Evolutionary conservation across 1,140 invertebrate species (phyloP), one percentile per base, ranked within the genome.

Genomic region (Heliconius melpomene): DNA sequence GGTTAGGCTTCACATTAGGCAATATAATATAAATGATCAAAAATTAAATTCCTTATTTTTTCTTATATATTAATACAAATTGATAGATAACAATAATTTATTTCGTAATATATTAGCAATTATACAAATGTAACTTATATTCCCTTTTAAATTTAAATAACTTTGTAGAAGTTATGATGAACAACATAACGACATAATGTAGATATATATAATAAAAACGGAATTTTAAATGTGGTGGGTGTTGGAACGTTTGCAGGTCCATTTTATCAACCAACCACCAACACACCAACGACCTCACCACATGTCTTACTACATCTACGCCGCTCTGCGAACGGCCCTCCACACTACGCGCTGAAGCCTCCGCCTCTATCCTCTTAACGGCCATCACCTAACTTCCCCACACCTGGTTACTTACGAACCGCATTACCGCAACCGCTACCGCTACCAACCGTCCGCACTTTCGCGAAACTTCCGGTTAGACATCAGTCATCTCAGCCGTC

Each of bases 221-320:
- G 81, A 91, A 87, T 86, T 93, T 83, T 93, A 93, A 94, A 94
- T 86, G 93, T 93, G 93, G 93, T 94, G 92, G 93, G 93, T 94
- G 93, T 94, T 94, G 93, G 93, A 94, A 93, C 93, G 92, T 93
- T 93, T 94, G 82, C 93, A 94, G 93, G 93, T 93, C 90, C 93
- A 94, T 94, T 93, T 93, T 93, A 93, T 93, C 93, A 94, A 94
- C 91, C 91, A 93, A 93, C 93, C 91, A 94, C 92, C 92, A 94
- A 93, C 93, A 93, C 92, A 93, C 91, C 92, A 90, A 91, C 91
- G 89, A 91, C 86, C 91, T 92, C 92, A 93, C 91, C 91, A 93
- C 93, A 93, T 93, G 88, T 93, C 89, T 92, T 90, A 89, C 89
- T 91, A 91, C 90, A 90, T 92, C 92, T 88, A 90, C 91, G 89